phyloP scores from a whole-genome alignment of 2,888 invertebrate genomes.

The Lasioglossum leucozonium region DNA sequence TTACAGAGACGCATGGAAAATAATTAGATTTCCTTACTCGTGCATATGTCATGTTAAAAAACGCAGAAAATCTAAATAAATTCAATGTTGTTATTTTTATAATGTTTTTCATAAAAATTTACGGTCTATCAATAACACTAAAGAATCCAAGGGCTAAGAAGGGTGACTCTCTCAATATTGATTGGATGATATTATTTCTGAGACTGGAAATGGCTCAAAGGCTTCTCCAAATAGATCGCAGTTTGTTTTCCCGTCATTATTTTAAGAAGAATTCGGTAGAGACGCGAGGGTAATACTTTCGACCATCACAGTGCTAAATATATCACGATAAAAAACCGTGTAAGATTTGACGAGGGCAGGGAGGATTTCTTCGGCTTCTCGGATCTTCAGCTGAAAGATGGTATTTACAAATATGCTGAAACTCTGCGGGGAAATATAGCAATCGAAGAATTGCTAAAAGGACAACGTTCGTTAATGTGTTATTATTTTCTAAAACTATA shows the following conservation, averaged over 20 bases:
- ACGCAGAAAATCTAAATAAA: too few species aligned
- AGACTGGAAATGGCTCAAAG: not conserved
- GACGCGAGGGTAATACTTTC: slow-evolving; percentile 7
- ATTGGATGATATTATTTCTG: not conserved
- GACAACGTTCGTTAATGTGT: too few species aligned
- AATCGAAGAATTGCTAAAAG: not conserved
- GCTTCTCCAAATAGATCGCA: not conserved
- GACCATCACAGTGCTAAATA: not conserved
- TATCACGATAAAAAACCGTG: not conserved
- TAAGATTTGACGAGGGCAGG: not conserved
- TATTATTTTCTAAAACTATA: too few species aligned
- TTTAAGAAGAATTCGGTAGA: slow-evolving; percentile 2
- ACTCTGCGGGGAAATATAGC: not conserved
- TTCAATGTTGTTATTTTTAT: not conserved
- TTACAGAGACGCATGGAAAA: too few species aligned
- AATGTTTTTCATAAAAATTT: not conserved
- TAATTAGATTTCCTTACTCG: too few species aligned
- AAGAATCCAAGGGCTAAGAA: not conserved
- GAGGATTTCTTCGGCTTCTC: not conserved
- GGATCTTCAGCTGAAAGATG: slow-evolving; percentile 2
- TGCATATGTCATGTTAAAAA: too few species aligned
- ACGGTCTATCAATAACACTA: not conserved
- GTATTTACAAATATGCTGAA: not conserved
- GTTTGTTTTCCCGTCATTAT: not conserved
- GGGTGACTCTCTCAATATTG: not conserved